These are phyloP conservation scores for Gouania willdenowi DNA, from an alignment of 2,797 vertebrate species.

Conservation along the genomic window DNA sequence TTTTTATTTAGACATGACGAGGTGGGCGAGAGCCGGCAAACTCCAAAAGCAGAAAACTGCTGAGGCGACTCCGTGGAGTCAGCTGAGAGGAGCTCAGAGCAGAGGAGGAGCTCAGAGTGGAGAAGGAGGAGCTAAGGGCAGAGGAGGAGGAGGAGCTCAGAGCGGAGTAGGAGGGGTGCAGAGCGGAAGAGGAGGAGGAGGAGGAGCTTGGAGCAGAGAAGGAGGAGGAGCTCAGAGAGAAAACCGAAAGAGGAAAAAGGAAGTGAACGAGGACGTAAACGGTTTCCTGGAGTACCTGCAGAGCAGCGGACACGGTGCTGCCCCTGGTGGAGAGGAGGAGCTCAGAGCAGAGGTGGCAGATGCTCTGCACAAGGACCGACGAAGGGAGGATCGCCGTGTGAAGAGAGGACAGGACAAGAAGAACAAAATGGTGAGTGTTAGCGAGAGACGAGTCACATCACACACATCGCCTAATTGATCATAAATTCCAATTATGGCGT, in stretches of 20 bases:
- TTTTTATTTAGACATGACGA: slow-evolving; percentile 85
- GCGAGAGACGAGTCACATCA: too few species aligned
- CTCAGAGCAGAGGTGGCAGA: slow-evolving; percentile 62
- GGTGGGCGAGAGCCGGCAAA: slow-evolving; percentile 84
- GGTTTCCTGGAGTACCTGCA: slow-evolving; percentile 83
- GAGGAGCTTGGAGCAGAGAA: neutral
- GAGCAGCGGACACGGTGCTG: slow-evolving; percentile 30
- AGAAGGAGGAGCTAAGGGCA: neutral
- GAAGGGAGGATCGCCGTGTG: slow-evolving; percentile 81
- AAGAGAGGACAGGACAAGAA: slow-evolving; percentile 84
- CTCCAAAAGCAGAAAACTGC: slow-evolving; percentile 72
- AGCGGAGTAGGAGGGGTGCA: neutral
- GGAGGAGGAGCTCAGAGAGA: slow-evolving; percentile 64
- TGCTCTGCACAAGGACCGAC: slow-evolving; percentile 79
- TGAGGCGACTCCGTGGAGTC: slow-evolving; percentile 85
- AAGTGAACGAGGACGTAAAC: slow-evolving; percentile 83
- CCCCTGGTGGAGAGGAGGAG: slow-evolving; percentile 7
- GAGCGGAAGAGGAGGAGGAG: slow-evolving; percentile 1
- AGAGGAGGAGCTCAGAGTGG: neutral
- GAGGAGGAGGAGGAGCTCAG: too few species aligned
- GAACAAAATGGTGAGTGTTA: slow-evolving; percentile 79
- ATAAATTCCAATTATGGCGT: too few species aligned
- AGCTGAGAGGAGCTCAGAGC: slow-evolving; percentile 54
- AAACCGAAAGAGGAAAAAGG: slow-evolving; percentile 77
- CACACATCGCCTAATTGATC: too few species aligned